These are phyloP conservation scores for Cromileptes altivelis DNA, from an alignment of 2,113 vertebrate genomes.

Conservation along the genomic window DNA sequence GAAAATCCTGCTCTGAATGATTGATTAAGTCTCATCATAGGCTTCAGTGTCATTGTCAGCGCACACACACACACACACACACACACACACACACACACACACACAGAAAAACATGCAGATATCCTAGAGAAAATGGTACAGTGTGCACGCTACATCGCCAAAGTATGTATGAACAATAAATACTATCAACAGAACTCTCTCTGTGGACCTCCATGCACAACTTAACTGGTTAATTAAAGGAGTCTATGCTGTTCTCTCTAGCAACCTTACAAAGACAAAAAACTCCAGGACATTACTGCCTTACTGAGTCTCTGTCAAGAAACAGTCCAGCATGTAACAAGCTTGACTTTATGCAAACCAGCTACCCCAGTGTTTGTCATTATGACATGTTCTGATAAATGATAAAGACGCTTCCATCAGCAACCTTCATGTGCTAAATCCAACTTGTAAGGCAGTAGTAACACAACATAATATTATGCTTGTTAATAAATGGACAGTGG, in stretches of 20 bases:
- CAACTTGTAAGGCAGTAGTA: no score
- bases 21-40: conserved; percentile 32
- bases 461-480: no score
- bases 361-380: no score
- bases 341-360: no score
- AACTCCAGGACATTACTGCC: neutral
- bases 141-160: neutral
- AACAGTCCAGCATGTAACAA: neutral
- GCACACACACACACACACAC: neutral
- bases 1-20: conserved; percentile 36
- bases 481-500: no score
- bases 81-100: neutral
- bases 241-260: neutral
- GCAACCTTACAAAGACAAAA: neutral
- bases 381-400: no score
- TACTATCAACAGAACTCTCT: neutral
- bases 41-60: conserved; percentile 21
- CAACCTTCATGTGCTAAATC: no score
- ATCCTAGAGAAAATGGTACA: neutral
- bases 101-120: neutral
- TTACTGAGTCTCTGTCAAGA: neutral
- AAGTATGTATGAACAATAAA: neutral
- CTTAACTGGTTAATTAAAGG: neutral
- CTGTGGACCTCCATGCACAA: neutral
- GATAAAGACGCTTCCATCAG: no score